phyloP scores from a whole-genome alignment of 2,888 invertebrate species.

The Petrophora chlorosata region DNA sequence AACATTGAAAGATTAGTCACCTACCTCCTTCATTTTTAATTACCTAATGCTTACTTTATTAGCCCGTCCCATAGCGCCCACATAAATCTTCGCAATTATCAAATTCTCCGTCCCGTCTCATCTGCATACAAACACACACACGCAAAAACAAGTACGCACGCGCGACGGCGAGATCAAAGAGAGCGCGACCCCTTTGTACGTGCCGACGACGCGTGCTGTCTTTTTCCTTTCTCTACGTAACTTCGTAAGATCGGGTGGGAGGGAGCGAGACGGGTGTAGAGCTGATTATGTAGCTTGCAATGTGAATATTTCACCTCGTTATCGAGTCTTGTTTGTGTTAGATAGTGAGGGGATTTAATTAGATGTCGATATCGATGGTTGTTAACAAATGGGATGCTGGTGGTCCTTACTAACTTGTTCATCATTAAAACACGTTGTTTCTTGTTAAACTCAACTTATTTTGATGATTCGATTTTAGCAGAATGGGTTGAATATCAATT shows the following conservation, averaged over 20 bases:
- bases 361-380: slow-evolving; percentile 59
- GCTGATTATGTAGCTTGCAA: slow-evolving; percentile 78
- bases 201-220: slow-evolving; percentile 79
- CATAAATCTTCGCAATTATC: slow-evolving; percentile 83
- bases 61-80: slow-evolving; percentile 45
- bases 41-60: slow-evolving; percentile 37
- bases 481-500: too few relatives aligned
- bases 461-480: too few relatives aligned
- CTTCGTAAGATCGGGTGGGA: slow-evolving; percentile 53
- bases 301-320: slow-evolving; percentile 84
- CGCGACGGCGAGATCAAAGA: slow-evolving; percentile 81
- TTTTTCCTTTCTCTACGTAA: slow-evolving; percentile 68
- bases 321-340: slow-evolving; percentile 83
- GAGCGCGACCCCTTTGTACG: slow-evolving; percentile 79
- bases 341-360: slow-evolving; percentile 69
- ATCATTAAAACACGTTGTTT: too few relatives aligned
- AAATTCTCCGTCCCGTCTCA: slow-evolving; percentile 77
- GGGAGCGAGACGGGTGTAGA: slow-evolving; percentile 64
- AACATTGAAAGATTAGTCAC: slow-evolving; percentile 18
- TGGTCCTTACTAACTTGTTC: too few relatives aligned
- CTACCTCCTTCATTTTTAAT: slow-evolving; percentile 37
- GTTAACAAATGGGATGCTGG: slow-evolving; percentile 24
- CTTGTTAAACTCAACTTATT: too few relatives aligned
- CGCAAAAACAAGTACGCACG: slow-evolving; percentile 69
- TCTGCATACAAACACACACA: slow-evolving; percentile 76